phyloP scores from a whole-genome alignment of 2,888 invertebrate genomes.

The Parnassius apollo region DNA sequence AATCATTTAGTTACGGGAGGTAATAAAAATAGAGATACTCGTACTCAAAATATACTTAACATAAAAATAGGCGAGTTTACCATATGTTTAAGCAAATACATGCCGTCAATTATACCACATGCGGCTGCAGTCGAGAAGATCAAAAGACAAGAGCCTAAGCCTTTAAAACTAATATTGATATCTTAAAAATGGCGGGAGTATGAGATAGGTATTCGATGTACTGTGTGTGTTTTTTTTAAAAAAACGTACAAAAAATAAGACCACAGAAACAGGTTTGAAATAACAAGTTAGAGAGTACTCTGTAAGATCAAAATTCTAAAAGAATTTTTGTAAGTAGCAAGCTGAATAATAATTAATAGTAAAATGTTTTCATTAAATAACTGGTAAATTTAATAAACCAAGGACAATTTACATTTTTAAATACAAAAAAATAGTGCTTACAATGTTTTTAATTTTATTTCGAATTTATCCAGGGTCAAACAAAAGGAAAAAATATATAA shows the following conservation, averaged over 20 bases:
- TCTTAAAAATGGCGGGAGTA: slow-evolving; percentile 6
- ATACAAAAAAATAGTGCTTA: too few species aligned
- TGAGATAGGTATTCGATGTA: slow-evolving; percentile 1
- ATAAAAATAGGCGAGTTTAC: slow-evolving; percentile 6
- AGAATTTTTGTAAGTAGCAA: background rate
- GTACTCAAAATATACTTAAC: slow-evolving; percentile 3
- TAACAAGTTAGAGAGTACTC: slow-evolving; percentile 2
- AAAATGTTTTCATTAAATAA: too few species aligned
- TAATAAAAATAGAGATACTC: background rate
- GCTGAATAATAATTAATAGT: too few species aligned
- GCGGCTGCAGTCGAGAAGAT: slow-evolving; percentile 17
- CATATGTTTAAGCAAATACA: slow-evolving; percentile 3
- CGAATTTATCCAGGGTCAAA: too few species aligned
- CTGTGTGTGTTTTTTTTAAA: background rate
- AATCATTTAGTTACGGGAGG: too few species aligned
- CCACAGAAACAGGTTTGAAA: slow-evolving; percentile 2
- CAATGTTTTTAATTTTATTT: too few species aligned
- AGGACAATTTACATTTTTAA: too few species aligned
- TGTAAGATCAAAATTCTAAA: background rate
- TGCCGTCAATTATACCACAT: background rate
- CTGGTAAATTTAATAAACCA: too few species aligned
- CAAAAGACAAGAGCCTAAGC: slow-evolving; percentile 2
- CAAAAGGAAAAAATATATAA: too few species aligned
- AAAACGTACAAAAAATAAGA: background rate
- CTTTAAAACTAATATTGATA: slow-evolving; percentile 1